These are phyloP conservation scores for Thunnus albacares DNA, from an alignment of 2,797 vertebrate species.

Conservation along the genomic window DNA sequence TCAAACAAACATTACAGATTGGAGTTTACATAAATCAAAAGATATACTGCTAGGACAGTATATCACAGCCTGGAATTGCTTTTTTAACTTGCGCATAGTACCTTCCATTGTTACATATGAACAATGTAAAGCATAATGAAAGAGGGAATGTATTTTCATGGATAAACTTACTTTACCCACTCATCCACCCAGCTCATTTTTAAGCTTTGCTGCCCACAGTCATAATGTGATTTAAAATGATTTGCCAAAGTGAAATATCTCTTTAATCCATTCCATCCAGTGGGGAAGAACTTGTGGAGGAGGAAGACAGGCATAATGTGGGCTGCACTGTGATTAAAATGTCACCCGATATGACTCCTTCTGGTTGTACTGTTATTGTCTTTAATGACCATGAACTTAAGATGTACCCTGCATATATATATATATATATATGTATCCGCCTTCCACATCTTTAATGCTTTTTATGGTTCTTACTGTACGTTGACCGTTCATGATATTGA, in stretches of 20 bases:
- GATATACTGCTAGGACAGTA: no score
- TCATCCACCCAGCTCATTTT: slow-evolving; percentile 17
- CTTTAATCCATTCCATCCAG: slow-evolving; percentile 42
- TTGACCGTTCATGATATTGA: slow-evolving; percentile 62
- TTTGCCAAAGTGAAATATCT: slow-evolving; percentile 53
- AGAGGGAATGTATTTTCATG: neutral
- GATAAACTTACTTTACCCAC: slow-evolving; percentile 16
- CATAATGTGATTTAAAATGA: slow-evolving; percentile 31
- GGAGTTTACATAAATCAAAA: slow-evolving; percentile 10
- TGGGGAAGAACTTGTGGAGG: slow-evolving; percentile 17
- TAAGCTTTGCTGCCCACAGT: slow-evolving; percentile 17
- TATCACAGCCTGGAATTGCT: neutral
- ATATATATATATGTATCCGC: neutral
- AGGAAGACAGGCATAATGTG: no score
- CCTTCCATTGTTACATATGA: slow-evolving; percentile 8
- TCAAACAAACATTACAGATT: slow-evolving; percentile 4
- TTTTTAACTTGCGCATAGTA: neutral
- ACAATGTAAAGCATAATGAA: neutral
- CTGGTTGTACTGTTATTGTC: no score
- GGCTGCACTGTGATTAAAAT: no score
- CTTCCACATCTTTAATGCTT: slow-evolving; percentile 8
- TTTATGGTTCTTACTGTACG: slow-evolving; percentile 40
- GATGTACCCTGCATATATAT: no score
- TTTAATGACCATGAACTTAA: no score
- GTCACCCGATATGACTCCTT: no score